These are phyloP conservation scores for Drosophila neonasuta DNA, from an alignment of 2,888 invertebrate genomes.

Conservation along the genomic window DNA sequence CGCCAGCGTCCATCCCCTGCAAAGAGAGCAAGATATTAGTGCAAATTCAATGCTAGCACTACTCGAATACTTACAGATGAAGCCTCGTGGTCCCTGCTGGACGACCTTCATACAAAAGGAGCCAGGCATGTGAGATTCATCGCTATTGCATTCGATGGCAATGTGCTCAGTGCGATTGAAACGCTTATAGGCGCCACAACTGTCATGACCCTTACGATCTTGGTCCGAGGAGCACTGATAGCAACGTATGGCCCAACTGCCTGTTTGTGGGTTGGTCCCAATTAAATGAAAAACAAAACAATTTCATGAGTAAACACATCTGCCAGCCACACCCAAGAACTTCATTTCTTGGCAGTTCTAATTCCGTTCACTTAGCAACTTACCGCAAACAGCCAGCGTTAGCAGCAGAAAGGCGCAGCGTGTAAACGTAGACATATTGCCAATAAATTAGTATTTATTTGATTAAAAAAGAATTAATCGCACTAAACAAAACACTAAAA, in stretches of 20 bases:
- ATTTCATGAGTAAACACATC: constrained; percentile 44
- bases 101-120: constrained; percentile 98
- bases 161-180: constrained; percentile 94
- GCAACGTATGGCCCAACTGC: constrained; percentile 88
- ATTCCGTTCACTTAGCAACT: neutral
- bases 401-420: constrained; percentile 55
- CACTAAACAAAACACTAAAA: constrained; percentile 18
- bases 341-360: neutral
- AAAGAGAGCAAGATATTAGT: neutral
- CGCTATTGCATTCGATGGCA: constrained; percentile 95
- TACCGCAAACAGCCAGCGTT: constrained; percentile 55
- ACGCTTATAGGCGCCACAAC: constrained; percentile 93
- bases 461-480: constrained; percentile 2
- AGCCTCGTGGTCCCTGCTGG: constrained; percentile 96
- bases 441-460: constrained; percentile 9
- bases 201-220: constrained; percentile 88
- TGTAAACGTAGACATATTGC: constrained; percentile 44
- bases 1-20: constrained; percentile 97
- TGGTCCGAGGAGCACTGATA: constrained; percentile 96
- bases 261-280: constrained; percentile 39
- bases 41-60: neutral
- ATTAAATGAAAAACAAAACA: constrained; percentile 12
- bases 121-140: constrained; percentile 96
- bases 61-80: constrained; percentile 90
- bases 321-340: constrained; percentile 62